Conservation (phyloP, 92 coral and sea anemone species). For the Virgularia gustaviana region DNA sequence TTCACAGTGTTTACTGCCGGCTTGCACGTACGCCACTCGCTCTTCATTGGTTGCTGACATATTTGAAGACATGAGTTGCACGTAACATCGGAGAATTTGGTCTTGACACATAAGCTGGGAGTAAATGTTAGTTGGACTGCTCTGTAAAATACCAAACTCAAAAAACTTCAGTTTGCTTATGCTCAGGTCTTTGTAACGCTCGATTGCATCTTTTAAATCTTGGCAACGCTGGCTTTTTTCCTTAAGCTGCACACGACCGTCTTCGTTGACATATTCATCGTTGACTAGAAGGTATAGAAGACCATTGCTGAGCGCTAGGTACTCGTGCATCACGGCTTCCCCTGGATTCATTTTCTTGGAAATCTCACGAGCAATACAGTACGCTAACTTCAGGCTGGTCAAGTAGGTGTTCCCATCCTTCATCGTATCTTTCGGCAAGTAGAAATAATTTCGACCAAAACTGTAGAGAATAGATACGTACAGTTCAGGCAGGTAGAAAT, state of each 20-base stretch:
- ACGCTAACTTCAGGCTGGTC: conserved; percentile 17
- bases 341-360: conserved; percentile 5
- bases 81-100: conserved; percentile 26
- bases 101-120: conserved; percentile 1
- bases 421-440: background rate
- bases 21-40: background rate
- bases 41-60: background rate
- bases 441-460: conserved; percentile 22
- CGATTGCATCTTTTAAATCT: conserved; percentile 19
- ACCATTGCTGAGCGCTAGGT: background rate
- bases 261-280: background rate
- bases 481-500: conserved; percentile 23
- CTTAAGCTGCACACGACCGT: background rate
- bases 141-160: conserved; percentile 33
- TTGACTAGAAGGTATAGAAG: conserved; percentile 36
- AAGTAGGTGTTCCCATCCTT: conserved; percentile 3
- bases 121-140: background rate
- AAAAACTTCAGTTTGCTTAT: conserved; percentile 5
- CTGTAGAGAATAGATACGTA: conserved; percentile 23
- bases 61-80: background rate
- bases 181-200: conserved; percentile 7
- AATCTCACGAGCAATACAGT: conserved; percentile 21
- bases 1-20: conserved; percentile 15
- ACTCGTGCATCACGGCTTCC: conserved; percentile 31
- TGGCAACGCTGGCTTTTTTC: background rate